Evolutionary conservation across 2,797 vertebrate genomes (phyloP), one percentile per base, ranked within the genome.

Genomic region (Astyanax mexicanus): DNA sequence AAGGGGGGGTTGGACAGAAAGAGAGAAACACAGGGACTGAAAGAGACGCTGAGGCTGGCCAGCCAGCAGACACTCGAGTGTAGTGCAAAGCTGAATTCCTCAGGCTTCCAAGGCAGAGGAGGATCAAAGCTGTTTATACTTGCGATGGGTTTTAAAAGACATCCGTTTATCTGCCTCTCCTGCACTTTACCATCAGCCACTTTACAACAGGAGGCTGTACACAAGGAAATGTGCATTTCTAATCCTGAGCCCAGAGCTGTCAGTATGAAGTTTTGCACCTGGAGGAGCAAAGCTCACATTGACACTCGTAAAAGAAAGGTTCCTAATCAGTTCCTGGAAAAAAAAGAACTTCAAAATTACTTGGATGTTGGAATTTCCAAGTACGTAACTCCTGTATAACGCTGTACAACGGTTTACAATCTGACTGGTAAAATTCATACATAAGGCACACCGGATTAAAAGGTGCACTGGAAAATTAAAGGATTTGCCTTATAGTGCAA

Each of bases 61-160:
- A 61, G 72, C 69, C 75, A 71, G 74, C 79, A 65, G 27, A 68
- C n/a, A n/a, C 12, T n/a, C 83, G 38, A 60, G 1, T 7, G 7
- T 37, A n/a, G 17, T 60, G 54, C 72, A 70, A 75, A 83, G 84
- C 78, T 65, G 27, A 75, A 71, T 70, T 83, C 69, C 19, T 76
- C 79, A 72, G 81, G 75, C 78, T 81, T 84, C 80, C 75, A 72
- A 55, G 27, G 74, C 57, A 54, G 19, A 75, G 51, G 71, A 75
- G 74, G 84, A 90, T 89, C 85, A 90, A 88, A 87, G 85, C 61
- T 49, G 57, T 69, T 84, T 78, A 80, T 66, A 80, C 61, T 79
- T 74, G 64, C 38, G 60, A 58, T 74, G 83, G 81, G 61, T 69
- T 69, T 38, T 76, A 65, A 75, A 64, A 69, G 77, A 70, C 69